phyloP scores from a whole-genome alignment of 2,888 invertebrate species.

The Agriopis leucophaearia region DNA sequence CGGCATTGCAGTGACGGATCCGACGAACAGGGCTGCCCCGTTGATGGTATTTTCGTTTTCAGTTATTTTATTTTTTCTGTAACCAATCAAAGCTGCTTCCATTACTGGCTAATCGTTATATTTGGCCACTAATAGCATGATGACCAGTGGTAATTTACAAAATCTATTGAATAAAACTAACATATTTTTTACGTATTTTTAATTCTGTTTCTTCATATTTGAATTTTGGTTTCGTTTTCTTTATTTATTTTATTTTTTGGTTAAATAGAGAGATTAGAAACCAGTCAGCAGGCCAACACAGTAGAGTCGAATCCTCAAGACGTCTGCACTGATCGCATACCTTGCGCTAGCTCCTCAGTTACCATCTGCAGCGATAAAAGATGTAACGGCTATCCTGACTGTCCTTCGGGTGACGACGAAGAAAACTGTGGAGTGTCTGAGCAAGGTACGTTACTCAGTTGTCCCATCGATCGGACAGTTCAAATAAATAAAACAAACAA shows the following conservation, averaged over 20 bases:
- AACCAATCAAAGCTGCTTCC: neutral
- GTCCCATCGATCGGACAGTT: neutral
- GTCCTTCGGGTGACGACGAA: slow-evolving; percentile 57
- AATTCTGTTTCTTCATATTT: slow-evolving; percentile 6
- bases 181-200: too few species aligned
- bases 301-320: slow-evolving; percentile 7
- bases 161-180: too few species aligned
- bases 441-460: neutral
- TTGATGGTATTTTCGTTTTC: slow-evolving; percentile 46
- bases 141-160: neutral
- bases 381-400: slow-evolving; percentile 51
- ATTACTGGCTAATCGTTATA: neutral
- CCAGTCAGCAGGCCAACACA: slow-evolving; percentile 23
- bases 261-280: slow-evolving; percentile 9
- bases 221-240: slow-evolving; percentile 29
- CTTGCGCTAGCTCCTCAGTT: slow-evolving; percentile 45
- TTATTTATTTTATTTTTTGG: slow-evolving; percentile 8
- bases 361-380: slow-evolving; percentile 47
- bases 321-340: slow-evolving; percentile 33
- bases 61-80: slow-evolving; percentile 38
- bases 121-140: neutral
- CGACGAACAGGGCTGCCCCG: slow-evolving; percentile 65
- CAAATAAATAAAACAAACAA: neutral
- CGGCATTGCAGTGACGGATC: slow-evolving; percentile 80
- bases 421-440: slow-evolving; percentile 27